A percentile compares a stretch with the other conserved stretches of the same genome.
Conservation (phyloP, 2,797 vertebrate species). For the Urosaurus nigricauda region DNA sequence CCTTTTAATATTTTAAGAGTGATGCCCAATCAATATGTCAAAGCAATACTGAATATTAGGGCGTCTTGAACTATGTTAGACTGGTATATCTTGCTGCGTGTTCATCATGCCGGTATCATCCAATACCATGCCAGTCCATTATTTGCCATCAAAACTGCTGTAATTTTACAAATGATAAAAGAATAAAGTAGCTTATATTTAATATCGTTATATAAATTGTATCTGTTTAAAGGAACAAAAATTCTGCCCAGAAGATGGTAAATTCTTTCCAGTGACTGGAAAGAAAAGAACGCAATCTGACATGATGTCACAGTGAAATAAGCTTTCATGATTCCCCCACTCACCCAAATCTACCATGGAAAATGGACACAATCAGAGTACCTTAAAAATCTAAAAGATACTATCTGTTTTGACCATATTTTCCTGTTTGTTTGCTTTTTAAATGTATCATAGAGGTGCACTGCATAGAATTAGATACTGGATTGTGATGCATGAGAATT, state of each 20-base stretch:
- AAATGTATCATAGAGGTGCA: neutral
- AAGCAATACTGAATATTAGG: constrained; percentile 74
- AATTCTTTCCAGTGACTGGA: constrained; percentile 16
- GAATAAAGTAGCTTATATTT: constrained; percentile 22
- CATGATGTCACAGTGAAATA: neutral
- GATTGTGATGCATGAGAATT: neutral
- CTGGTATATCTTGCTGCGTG: constrained; percentile 78
- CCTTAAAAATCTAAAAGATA: neutral
- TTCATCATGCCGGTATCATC: constrained; percentile 74
- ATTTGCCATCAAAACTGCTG: constrained; percentile 40
- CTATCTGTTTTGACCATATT: neutral
- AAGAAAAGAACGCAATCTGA: neutral
- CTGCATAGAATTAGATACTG: neutral
- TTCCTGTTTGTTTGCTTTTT: neutral
- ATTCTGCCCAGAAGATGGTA: neutral
- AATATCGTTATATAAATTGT: no score
- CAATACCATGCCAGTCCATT: constrained; percentile 64
- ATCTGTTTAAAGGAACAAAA: constrained; percentile 18
- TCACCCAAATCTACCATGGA: neutral
- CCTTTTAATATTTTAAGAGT: constrained; percentile 56
- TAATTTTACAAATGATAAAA: constrained; percentile 19
- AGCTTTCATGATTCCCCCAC: neutral
- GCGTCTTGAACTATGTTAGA: constrained; percentile 80
- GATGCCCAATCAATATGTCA: constrained; percentile 78
- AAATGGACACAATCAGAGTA: neutral